Base-by-base conservation (phyloP, 1,140 invertebrate species). In the Pachypeltis micranthus region DNA sequence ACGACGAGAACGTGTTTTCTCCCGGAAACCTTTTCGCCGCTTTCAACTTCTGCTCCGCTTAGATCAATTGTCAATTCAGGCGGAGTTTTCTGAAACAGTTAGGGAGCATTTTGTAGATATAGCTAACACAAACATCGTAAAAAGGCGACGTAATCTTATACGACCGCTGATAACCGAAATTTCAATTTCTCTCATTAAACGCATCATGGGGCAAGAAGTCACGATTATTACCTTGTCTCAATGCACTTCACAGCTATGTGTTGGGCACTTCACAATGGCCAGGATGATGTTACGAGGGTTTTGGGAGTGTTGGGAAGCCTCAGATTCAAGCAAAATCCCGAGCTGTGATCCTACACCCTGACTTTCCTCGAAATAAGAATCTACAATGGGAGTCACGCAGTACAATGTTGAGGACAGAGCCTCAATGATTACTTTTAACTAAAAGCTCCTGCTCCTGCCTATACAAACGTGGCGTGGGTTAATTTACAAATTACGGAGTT, bases 11-110 rank as follows among this genome's bases (percentile, higher is more conserved):
- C 31, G 31, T 39, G 31, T 19, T 80, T 81, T 54, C 81, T 73
- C 67, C 79, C 81, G 12, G 80, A 82, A 63, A 79, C 75, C 64
- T 80, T 79, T 25, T 78, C 75, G 25, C 75, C 79, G 68, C 76
- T 74, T 63, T 80, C 78, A 34, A 82, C 73, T 44, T 73, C 69
- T 44, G 80, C 76, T 58, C 80, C 80, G 67, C 76, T 76, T 44
- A 83, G 73, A 69, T 82, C 81, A n/a, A 83, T 74, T 54, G 74
- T 76, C 63, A 82, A 77, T 68, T 80, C 81, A 28, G 75, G 71
- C 34, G 70, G 70, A 65, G 70, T 73, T 72, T 76, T 76, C 73
- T 76, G 66, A 19, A 71, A 70, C n/a, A n/a, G 55, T 51, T 59
- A 67, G 61, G 14, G 34, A 59, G 29, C 61, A 39, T 10, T 7